These are phyloP conservation scores for Alethe castanea DNA, from an alignment of 2,113 vertebrate species.

Conservation along the genomic window DNA sequence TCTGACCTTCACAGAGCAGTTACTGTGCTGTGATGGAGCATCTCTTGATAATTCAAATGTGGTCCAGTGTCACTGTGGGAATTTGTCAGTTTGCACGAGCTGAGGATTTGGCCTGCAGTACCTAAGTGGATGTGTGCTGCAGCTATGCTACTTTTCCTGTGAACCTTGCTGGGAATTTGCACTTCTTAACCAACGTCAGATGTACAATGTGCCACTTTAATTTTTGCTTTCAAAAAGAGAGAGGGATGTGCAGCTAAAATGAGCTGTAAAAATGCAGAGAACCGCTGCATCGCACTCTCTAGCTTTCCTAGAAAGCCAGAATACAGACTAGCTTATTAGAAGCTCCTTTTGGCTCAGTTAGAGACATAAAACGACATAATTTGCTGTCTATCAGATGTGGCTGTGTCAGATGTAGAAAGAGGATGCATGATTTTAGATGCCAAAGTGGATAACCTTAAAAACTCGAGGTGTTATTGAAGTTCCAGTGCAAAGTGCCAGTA, in stretches of 20 bases:
- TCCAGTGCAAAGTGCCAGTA: constrained; percentile 7
- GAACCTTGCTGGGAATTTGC: background rate
- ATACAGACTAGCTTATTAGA: background rate
- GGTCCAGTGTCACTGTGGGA: background rate
- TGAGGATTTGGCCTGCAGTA: background rate
- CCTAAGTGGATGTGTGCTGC: background rate
- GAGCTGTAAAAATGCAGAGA: background rate
- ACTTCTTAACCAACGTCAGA: background rate
- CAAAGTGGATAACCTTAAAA: constrained; percentile 14
- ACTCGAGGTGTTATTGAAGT: background rate
- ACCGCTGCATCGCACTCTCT: background rate
- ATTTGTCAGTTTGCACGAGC: background rate
- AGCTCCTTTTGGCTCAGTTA: background rate
- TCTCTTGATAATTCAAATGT: background rate
- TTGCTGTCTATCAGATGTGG: background rate
- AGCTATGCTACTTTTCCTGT: background rate
- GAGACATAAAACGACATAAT: background rate
- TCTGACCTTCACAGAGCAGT: background rate
- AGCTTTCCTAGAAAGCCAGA: background rate
- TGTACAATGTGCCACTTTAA: background rate
- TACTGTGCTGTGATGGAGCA: background rate
- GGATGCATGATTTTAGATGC: background rate
- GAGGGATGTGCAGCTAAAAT: background rate
- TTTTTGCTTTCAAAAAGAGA: background rate
- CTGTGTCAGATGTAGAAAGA: background rate